These are phyloP conservation scores for Drosophila trapezifrons DNA, from an alignment of 1,140 invertebrate genomes.

Conservation along the genomic window DNA sequence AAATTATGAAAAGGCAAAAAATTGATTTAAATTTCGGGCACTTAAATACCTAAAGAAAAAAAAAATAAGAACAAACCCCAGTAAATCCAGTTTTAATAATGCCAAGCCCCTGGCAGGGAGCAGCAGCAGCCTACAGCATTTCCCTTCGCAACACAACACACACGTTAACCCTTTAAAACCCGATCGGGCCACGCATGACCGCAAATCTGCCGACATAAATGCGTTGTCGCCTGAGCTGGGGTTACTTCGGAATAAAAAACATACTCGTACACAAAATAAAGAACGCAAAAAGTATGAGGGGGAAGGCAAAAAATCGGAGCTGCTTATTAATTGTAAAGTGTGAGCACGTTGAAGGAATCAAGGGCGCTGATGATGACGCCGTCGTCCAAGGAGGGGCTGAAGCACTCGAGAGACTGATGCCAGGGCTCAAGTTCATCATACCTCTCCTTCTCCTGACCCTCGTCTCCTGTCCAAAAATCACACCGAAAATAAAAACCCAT, in stretches of 20 bases:
- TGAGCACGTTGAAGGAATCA: conserved; percentile 77
- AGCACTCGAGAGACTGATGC: conserved; percentile 55
- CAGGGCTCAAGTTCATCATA: conserved; percentile 37
- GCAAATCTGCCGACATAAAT: conserved; percentile 61
- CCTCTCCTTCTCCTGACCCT: conserved; percentile 4
- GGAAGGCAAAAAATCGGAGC: conserved; percentile 34
- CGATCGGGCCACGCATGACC: conserved; percentile 62
- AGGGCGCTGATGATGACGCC: conserved; percentile 73
- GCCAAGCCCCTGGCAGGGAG: conserved; percentile 40
- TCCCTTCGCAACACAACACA: conserved; percentile 15
- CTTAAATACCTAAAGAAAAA: conserved; percentile 38
- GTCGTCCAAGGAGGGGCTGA: conserved; percentile 40
- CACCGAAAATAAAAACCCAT: conserved; percentile 1
- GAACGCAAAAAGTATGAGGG: conserved; percentile 9
- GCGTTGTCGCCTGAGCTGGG: conserved; percentile 51
- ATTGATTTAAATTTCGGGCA: conserved; percentile 67
- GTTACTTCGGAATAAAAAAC: conserved; percentile 33
- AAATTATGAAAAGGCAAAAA: conserved; percentile 58
- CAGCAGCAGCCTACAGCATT: conserved; percentile 19
- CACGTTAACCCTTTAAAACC: conserved; percentile 39
- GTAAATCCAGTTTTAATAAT: conserved; percentile 65
- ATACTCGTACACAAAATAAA: conserved; percentile 37
- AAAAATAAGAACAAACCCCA: conserved; percentile 23
- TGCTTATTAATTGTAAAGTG: conserved; percentile 81
- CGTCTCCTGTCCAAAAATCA: not conserved